Evolutionary conservation across 2,888 invertebrate species (phyloP).

Genomic region (Noctua pronuba): DNA sequence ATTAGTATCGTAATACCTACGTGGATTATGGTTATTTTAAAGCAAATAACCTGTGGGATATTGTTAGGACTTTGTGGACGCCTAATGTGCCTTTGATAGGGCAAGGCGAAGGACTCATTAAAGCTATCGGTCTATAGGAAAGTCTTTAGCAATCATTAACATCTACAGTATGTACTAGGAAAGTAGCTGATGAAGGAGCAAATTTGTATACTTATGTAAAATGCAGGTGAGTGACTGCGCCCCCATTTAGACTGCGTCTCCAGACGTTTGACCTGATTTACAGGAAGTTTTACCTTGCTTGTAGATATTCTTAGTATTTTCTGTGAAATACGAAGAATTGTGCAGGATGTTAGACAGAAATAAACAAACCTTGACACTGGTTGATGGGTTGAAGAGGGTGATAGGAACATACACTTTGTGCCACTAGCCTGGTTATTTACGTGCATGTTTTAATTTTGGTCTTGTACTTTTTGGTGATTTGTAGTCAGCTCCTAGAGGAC

Average conservation of each 20-base stretch:
- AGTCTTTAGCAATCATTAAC: neutral
- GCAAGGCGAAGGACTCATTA: too few species aligned
- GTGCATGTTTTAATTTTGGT: neutral
- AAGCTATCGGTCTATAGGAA: too few species aligned
- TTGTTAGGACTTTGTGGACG: too few species aligned
- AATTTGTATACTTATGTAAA: slow-evolving; percentile 26
- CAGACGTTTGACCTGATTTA: slow-evolving; percentile 50
- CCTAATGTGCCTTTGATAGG: too few species aligned
- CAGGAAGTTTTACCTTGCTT: slow-evolving; percentile 13
- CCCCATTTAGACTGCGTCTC: slow-evolving; percentile 15
- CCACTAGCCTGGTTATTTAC: neutral
- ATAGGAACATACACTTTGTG: neutral
- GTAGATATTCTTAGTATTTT: slow-evolving; percentile 9
- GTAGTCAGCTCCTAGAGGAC: too few species aligned
- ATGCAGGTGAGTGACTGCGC: slow-evolving; percentile 34
- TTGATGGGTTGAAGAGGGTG: neutral
- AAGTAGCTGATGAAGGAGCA: neutral
- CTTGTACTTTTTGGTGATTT: neutral
- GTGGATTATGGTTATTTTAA: too few species aligned
- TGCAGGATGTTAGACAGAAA: neutral
- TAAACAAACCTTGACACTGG: neutral
- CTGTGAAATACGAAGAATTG: neutral
- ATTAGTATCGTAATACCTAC: too few species aligned
- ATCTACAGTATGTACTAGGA: neutral
- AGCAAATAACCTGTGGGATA: too few species aligned